Base-by-base conservation (phyloP, 2,113 vertebrate genomes). In the Eleginops maclovinus region DNA sequence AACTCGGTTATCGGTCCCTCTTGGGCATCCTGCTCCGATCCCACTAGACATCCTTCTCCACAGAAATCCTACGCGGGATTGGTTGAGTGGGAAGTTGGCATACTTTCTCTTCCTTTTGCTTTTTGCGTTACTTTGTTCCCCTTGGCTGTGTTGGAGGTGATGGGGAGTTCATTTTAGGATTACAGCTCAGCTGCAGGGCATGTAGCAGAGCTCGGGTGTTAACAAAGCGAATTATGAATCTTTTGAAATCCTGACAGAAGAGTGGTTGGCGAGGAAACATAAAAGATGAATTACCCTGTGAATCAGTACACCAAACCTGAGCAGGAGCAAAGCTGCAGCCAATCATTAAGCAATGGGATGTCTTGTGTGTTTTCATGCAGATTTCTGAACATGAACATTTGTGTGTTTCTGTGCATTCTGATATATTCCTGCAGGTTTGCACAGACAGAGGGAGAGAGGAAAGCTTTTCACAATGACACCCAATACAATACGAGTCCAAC, bases 161-260 rank as follows among this genome's bases (percentile, higher is more conserved):
- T 77, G 49, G 17, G 51, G 84, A 94, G 92, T 94, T 93, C 90
- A 92, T 82, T 88, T 82, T 67, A 17, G 89, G 85, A 90, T 93
- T 90, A 72, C 67, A 61, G 72, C 41, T 79, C 50, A 73, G 79
- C 83, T 63, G 53, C 58, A 10, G 75, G 81, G 81, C 62, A 47
- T n/a, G 58, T 72, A 55, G 66, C 71, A 72, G 62, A 77, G 72
- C 77, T 68, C 4, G 17, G 67, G 59, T 78, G 67, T 86, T 89
- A 79, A 89, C 87, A 89, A 81, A 86, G 67, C 72, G 82, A 93
- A 90, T 87, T 80, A 79, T 81, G 69, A 81, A 82, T 78, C 84
- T 83, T 89, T 73, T 77, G 47, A 88, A 88, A 87, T 62, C 22
- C 60, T 68, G 82, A 80, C 59, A 50, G 77, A 75, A 17, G 63